Percentiles rank a stretch among this genome's conserved stretches.
These are phyloP conservation scores for Palythoa grandiflora DNA, from an alignment of 92 coral and sea anemone species.

Conservation along the genomic window DNA sequence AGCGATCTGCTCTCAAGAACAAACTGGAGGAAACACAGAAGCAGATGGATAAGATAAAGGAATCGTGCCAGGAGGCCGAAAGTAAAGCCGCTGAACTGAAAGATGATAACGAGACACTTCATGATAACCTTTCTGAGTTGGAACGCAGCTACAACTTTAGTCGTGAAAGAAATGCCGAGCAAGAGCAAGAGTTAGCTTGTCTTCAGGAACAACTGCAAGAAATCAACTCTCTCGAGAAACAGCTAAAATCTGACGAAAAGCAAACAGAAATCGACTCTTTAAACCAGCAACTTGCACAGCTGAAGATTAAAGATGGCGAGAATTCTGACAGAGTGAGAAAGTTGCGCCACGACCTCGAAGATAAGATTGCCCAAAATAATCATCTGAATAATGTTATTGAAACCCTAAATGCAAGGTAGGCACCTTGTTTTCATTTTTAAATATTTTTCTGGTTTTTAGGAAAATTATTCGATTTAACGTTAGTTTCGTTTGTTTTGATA, in stretches of 20 bases:
- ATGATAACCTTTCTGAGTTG: slow-evolving; percentile 73
- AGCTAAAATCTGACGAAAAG: slow-evolving; percentile 58
- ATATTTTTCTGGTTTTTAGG: too few species aligned
- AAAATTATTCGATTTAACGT: too few species aligned
- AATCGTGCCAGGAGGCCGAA: slow-evolving; percentile 34
- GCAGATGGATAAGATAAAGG: slow-evolving; percentile 37
- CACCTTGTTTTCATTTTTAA: neutral
- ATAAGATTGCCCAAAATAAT: slow-evolving; percentile 52
- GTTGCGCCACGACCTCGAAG: slow-evolving; percentile 57
- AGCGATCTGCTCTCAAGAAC: slow-evolving; percentile 45
- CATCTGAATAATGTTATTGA: slow-evolving; percentile 68
- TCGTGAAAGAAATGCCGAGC: slow-evolving; percentile 72
- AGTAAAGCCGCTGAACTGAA: slow-evolving; percentile 69
- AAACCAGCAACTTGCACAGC: slow-evolving; percentile 70
- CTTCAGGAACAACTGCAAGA: slow-evolving; percentile 67
- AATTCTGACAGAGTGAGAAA: slow-evolving; percentile 74
- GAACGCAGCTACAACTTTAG: slow-evolving; percentile 72
- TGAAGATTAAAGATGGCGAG: slow-evolving; percentile 75
- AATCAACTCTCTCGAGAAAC: slow-evolving; percentile 65
- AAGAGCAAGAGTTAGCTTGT: slow-evolving; percentile 59
- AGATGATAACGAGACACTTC: slow-evolving; percentile 59
- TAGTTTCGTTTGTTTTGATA: too few species aligned
- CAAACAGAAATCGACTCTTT: slow-evolving; percentile 70
- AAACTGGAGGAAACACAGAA: slow-evolving; percentile 47
- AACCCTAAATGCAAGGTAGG: slow-evolving; percentile 60